These are phyloP conservation scores for Pedetes capensis DNA, from an alignment of 2,113 vertebrate species.

Conservation along the genomic window DNA sequence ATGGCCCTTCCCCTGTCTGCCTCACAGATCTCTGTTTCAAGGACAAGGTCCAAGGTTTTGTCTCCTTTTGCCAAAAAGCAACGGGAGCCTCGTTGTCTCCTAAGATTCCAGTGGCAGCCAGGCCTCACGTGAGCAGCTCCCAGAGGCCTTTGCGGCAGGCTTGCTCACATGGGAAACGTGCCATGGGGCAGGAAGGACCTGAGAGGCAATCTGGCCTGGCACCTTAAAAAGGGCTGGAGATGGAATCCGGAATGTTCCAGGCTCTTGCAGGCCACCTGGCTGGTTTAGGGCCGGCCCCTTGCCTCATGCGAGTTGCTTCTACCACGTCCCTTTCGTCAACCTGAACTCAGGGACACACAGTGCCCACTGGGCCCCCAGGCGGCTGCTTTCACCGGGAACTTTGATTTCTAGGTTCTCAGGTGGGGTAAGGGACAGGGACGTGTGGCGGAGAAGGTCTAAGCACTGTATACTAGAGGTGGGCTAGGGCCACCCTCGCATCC, in stretches of 20 bases:
- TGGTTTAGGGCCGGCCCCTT: neutral
- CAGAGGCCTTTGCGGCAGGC: fast-evolving
- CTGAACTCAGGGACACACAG: fast-evolving
- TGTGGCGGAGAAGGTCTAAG: neutral
- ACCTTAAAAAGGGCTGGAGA: fast-evolving
- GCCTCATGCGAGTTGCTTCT: fast-evolving
- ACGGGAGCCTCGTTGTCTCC: fast-evolving
- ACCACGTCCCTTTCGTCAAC: fast-evolving
- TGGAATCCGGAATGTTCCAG: neutral
- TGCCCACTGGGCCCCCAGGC: neutral
- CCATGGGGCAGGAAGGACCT: neutral
- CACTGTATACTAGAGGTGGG: fast-evolving
- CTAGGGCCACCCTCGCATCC: neutral
- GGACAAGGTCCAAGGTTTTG: neutral
- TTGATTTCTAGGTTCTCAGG: neutral
- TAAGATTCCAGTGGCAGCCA: fast-evolving
- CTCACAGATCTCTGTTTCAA: fast-evolving
- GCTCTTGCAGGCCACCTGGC: too few relatives aligned
- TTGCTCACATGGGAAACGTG: fast-evolving
- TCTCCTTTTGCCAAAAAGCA: neutral
- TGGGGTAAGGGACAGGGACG: fast-evolving
- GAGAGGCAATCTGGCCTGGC: fast-evolving
- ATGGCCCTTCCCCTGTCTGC: fast-evolving
- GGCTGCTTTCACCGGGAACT: neutral
- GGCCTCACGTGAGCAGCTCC: fast-evolving